phyloP scores from a whole-genome alignment of 2,888 invertebrate genomes.

The Pseudeuparius sepicola region DNA sequence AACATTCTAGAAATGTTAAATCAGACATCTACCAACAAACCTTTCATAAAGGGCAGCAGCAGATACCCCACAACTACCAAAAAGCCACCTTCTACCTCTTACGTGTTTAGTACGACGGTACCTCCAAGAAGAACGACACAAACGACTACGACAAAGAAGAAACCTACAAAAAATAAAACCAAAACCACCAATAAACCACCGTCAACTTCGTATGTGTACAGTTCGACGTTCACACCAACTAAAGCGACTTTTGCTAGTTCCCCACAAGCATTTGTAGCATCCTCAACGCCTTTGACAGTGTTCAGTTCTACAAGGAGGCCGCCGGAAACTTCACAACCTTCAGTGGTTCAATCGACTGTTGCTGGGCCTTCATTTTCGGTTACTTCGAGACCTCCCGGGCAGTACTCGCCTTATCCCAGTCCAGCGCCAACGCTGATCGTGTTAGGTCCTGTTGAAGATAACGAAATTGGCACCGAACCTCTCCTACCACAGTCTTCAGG shows the following conservation, averaged over 20 bases:
- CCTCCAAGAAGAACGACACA: conserved; percentile 28
- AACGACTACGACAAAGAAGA: conserved; percentile 36
- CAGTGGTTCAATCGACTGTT: conserved; percentile 27
- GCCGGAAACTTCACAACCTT: conserved; percentile 12
- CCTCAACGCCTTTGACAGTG: conserved; percentile 3
- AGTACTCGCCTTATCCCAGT: conserved; percentile 31
- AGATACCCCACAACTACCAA: conserved; percentile 40
- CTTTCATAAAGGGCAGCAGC: conserved; percentile 32
- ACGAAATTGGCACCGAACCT: conserved; percentile 17
- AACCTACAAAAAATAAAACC: conserved; percentile 35
- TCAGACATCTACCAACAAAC: conserved; percentile 31
- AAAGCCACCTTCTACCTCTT: conserved; percentile 41
- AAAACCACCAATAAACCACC: conserved; percentile 35
- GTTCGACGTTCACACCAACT: conserved; percentile 21
- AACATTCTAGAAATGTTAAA: conserved; percentile 58
- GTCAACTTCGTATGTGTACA: conserved; percentile 40
- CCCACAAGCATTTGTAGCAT: conserved; percentile 25
- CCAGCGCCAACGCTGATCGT: conserved; percentile 53
- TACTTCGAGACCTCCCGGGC: conserved; percentile 25
- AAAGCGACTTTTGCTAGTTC: conserved; percentile 19
- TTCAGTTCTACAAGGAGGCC: conserved; percentile 15
- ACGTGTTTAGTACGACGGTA: conserved; percentile 39
- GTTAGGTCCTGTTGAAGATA: conserved; percentile 41
- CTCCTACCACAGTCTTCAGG: conserved; percentile 5
- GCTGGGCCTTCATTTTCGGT: conserved; percentile 31